Conservation (phyloP, 2,797 vertebrate species). For the Pitangus sulphuratus region DNA sequence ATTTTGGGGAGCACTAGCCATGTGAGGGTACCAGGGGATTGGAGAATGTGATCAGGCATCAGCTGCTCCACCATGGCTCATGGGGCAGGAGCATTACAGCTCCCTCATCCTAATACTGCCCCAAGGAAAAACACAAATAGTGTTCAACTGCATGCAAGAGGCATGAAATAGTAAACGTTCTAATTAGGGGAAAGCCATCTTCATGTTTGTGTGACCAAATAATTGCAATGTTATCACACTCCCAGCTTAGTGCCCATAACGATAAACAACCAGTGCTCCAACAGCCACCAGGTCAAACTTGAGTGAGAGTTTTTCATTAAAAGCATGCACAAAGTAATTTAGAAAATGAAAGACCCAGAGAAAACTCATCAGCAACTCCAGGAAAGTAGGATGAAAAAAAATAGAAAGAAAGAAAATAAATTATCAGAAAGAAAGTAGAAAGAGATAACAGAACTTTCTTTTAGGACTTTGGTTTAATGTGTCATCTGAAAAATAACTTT, state of each 20-base stretch:
- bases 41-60: background rate
- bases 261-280: background rate
- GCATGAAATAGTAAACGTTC: background rate
- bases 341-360: background rate
- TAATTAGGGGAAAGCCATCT: background rate
- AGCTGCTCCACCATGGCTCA: background rate
- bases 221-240: background rate
- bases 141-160: background rate
- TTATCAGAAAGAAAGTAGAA: background rate
- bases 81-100: background rate
- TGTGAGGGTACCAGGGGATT: accelerated
- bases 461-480: background rate
- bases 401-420: too few relatives aligned
- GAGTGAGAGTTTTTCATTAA: background rate
- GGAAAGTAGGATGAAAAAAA: background rate
- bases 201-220: background rate
- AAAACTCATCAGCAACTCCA: background rate
- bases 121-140: background rate
- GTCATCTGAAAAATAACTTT: background rate
- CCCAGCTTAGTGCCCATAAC: background rate
- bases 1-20: background rate
- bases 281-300: background rate
- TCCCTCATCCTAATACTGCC: background rate
- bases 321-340: background rate
- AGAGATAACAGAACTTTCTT: background rate